Evolutionary conservation across 2,113 vertebrate species (phyloP), one percentile per base, ranked within the genome.

Genomic region (Lampris megalopsis): DNA sequence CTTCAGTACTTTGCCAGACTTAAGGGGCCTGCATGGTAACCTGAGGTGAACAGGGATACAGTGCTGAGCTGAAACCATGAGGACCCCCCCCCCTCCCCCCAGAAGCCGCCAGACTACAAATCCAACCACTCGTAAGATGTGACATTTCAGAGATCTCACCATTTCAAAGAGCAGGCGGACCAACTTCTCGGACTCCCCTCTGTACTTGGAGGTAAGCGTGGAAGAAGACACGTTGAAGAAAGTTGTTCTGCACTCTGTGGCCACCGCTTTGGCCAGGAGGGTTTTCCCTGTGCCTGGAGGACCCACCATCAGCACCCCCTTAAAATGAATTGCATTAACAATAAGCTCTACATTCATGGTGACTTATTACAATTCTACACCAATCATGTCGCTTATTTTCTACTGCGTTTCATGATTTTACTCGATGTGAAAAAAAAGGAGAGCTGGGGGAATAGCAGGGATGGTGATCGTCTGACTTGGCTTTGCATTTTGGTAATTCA

Each of bases 151-250:
- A 40, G 11, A 40, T 42, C 59, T 95, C 85, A 98, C 98, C 98
- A 99, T 99, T 94, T 99, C 98, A 91, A 99, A 99, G 8, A 99
- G 93, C 0, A 99, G 95, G 49, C 98, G 96, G 57, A 99, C 97
- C 38, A 99, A 95, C 84, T 99, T 99, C 90, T 99, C 98, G 5
- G 97, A 99, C 90, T 99, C 97, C 74, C 98, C 98, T 91, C 97
- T 94, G 92, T 99, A 99, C 85, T 99, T 99, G 79, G 97, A 99
- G 75, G 97, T 98, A 67, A 99, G 96, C 0, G 98, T 99, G 4
- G 97, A 99, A 0, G 97, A 99, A 41, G 97, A 99, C 60, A 99
- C 93, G 2, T 98, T 99, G 91, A 99, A 99, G 93, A 99, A 99
- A 0, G 97, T 99, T 74, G 97, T 99, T 91, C 96, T 97, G 93